Percentiles rank a stretch among this genome's conserved stretches.
These are phyloP conservation scores for Alviniconcha marisindica DNA, from an alignment of 1,140 invertebrate genomes.

Conservation along the genomic window DNA sequence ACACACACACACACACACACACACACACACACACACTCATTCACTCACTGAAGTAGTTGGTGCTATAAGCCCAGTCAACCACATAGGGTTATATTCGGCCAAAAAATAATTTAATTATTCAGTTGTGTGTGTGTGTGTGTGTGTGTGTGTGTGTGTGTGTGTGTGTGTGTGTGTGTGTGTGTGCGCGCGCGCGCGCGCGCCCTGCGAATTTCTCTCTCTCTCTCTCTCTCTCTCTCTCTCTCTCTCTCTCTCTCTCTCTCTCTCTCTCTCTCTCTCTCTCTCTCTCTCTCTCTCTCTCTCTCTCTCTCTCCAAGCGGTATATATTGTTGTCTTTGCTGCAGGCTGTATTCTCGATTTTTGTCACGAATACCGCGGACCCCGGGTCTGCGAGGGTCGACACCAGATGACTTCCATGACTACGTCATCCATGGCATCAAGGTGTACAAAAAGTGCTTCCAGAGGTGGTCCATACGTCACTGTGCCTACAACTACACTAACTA, in stretches of 20 bases:
- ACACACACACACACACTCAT: too few species aligned
- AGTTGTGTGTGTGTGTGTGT: conserved; percentile 14
- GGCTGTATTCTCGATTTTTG: conserved; percentile 49
- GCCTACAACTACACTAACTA: conserved; percentile 46
- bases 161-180: conserved; percentile 1
- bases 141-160: conserved; percentile 13
- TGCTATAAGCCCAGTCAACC: too few species aligned
- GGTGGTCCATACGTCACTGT: conserved; percentile 43
- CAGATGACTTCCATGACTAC: conserved; percentile 42
- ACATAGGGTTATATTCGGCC: too few species aligned
- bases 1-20: too few species aligned
- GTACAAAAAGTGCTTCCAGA: conserved; percentile 43
- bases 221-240: background rate
- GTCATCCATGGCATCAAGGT: conserved; percentile 33
- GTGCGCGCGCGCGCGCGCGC: too few species aligned
- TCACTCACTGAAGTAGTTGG: too few species aligned
- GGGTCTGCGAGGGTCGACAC: conserved; percentile 24
- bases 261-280: background rate
- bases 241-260: background rate
- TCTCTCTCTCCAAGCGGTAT: background rate
- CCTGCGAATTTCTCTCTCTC: background rate
- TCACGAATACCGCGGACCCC: conserved; percentile 41
- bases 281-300: background rate
- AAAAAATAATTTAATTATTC: too few species aligned
- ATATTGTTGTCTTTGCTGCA: background rate